Percentiles rank a stretch among this genome's conserved stretches.
phyloP scores from a whole-genome alignment of 2,113 vertebrate species.

The Ageneiosus marmoratus region DNA sequence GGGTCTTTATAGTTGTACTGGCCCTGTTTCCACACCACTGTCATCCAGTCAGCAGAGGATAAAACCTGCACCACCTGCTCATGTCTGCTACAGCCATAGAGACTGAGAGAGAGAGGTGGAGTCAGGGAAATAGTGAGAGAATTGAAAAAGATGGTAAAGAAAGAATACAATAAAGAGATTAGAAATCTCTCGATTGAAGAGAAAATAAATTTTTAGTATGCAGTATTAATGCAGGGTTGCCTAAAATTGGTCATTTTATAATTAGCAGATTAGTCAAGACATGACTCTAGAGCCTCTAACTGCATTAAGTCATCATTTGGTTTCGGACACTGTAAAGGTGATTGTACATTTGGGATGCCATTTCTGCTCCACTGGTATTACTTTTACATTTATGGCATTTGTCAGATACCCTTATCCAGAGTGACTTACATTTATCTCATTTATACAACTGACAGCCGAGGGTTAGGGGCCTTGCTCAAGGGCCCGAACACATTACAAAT shows the following conservation, averaged over 20 bases:
- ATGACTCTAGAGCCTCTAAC: not conserved
- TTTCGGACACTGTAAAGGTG: not conserved
- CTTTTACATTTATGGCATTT: too few species aligned
- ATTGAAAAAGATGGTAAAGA: not conserved
- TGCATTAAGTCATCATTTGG: not conserved
- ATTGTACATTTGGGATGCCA: not conserved
- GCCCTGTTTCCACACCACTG: constrained; percentile 90
- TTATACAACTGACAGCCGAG: too few species aligned
- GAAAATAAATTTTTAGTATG: not conserved
- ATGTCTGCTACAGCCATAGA: constrained; percentile 86
- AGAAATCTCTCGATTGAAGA: too few species aligned
- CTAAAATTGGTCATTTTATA: not conserved
- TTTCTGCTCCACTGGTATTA: not conserved
- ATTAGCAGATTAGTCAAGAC: not conserved
- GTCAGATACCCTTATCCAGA: too few species aligned
- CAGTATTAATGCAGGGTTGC: not conserved
- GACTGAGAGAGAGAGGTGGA: constrained; percentile 50
- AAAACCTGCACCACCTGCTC: constrained; percentile 80
- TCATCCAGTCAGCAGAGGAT: constrained; percentile 85
- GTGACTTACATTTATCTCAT: too few species aligned
- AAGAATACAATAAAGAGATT: not conserved
- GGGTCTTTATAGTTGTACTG: constrained; percentile 85
- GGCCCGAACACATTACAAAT: not conserved
- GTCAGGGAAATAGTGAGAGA: not conserved
- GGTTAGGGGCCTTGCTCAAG: too few species aligned